phyloP scores from a whole-genome alignment of 2,888 invertebrate genomes.

The Crocallis elinguaria region DNA sequence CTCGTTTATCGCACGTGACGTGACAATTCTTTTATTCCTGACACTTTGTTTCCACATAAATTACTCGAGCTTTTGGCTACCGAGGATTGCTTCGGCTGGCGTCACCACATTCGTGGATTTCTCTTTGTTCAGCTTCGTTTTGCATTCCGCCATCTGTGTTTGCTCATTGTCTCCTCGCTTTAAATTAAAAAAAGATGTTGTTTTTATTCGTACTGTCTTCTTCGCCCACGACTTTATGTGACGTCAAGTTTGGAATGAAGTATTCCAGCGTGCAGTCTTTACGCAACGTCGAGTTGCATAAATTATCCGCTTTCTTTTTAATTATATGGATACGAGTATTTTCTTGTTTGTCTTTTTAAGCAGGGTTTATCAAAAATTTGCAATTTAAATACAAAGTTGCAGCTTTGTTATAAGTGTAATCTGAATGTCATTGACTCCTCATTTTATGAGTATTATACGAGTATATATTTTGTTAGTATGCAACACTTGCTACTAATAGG shows the following conservation, averaged over 20 bases:
- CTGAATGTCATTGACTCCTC: slow-evolving; percentile 44
- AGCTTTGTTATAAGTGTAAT: slow-evolving; percentile 33
- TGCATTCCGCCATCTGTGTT: slow-evolving; percentile 82
- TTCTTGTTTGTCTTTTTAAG: slow-evolving; percentile 29
- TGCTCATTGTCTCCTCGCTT: slow-evolving; percentile 81
- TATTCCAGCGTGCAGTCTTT: slow-evolving; percentile 69
- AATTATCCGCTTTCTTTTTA: slow-evolving; percentile 75
- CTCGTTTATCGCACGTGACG: slow-evolving; percentile 71
- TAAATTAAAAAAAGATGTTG: slow-evolving; percentile 76
- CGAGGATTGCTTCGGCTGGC: slow-evolving; percentile 62
- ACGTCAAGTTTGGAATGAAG: slow-evolving; percentile 80
- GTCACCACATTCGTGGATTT: slow-evolving; percentile 64
- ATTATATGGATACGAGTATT: slow-evolving; percentile 56
- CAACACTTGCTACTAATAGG: slow-evolving; percentile 30
- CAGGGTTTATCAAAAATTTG: slow-evolving; percentile 36
- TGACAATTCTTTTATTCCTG: slow-evolving; percentile 72
- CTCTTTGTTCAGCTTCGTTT: slow-evolving; percentile 69
- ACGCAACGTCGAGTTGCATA: slow-evolving; percentile 77
- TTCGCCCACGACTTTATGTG: slow-evolving; percentile 82
- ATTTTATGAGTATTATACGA: slow-evolving; percentile 20
- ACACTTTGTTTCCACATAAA: slow-evolving; percentile 77
- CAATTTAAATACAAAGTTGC: slow-evolving; percentile 41
- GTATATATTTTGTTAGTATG: slow-evolving; percentile 20
- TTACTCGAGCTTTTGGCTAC: slow-evolving; percentile 67
- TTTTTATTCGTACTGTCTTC: slow-evolving; percentile 73